Conservation (phyloP, 2,888 invertebrate genomes). For the Pseudococcus viburni region DNA sequence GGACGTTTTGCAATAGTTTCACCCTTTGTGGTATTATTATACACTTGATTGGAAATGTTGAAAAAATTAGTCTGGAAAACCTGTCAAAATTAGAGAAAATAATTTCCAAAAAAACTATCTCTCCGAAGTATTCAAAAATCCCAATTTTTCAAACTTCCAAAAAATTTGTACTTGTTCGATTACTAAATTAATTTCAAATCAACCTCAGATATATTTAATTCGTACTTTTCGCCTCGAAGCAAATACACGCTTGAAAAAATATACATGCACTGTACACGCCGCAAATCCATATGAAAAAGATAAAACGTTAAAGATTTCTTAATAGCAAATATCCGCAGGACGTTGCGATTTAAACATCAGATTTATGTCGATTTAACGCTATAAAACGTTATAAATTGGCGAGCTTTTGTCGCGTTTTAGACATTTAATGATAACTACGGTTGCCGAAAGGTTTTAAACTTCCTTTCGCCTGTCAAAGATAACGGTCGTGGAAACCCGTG, state of each 20-base stretch:
- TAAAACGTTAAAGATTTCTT: slow-evolving; percentile 37
- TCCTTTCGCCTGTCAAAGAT: slow-evolving; percentile 64
- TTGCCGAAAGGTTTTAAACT: slow-evolving; percentile 63
- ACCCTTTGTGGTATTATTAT: too few relatives aligned
- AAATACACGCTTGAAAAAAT: neutral
- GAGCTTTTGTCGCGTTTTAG: slow-evolving; percentile 63
- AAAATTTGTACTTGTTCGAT: neutral
- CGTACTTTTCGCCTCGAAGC: neutral
- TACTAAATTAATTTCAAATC: neutral
- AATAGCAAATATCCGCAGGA: slow-evolving; percentile 48
- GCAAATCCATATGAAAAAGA: slow-evolving; percentile 38
- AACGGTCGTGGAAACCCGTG: slow-evolving; percentile 63
- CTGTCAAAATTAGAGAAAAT: too few relatives aligned
- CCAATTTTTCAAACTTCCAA: too few relatives aligned
- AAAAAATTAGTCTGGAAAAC: too few relatives aligned
- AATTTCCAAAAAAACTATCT: too few relatives aligned
- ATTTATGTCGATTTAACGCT: slow-evolving; percentile 57
- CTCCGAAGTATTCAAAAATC: too few relatives aligned
- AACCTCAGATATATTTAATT: neutral
- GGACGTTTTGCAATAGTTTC: too few relatives aligned
- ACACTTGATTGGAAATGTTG: too few relatives aligned
- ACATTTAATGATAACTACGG: slow-evolving; percentile 60
- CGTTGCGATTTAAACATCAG: slow-evolving; percentile 56
- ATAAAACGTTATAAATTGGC: slow-evolving; percentile 57
- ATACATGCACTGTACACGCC: neutral